A percentile compares a stretch with the other conserved stretches of the same genome.
These are phyloP conservation scores for Solenopsis invicta DNA, from an alignment of 1,140 invertebrate genomes.

Conservation along the genomic window DNA sequence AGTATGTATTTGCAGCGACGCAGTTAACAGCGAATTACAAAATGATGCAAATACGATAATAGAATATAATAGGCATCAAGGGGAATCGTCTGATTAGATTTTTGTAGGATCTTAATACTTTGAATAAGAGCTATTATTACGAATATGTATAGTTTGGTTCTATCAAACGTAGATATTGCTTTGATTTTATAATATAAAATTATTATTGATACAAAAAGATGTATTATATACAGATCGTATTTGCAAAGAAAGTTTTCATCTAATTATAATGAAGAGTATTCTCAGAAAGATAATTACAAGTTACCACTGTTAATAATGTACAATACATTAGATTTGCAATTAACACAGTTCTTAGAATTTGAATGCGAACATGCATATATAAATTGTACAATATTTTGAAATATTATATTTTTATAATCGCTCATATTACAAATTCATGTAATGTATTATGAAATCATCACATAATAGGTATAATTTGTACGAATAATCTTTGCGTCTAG, in stretches of 20 bases:
- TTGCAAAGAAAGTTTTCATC: conserved; percentile 17
- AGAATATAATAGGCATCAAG: conserved; percentile 50
- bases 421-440: conserved; percentile 44
- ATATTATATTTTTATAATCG: conserved; percentile 78
- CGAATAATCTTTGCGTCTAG: not conserved
- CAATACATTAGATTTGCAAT: conserved; percentile 37
- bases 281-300: conserved; percentile 23
- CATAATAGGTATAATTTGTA: not conserved
- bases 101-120: not conserved
- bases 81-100: not conserved
- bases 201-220: conserved; percentile 13
- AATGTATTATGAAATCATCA: conserved; percentile 45
- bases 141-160: conserved; percentile 15
- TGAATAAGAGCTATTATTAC: conserved; percentile 33
- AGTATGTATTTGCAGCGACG: conserved; percentile 66
- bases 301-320: conserved; percentile 67
- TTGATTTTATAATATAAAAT: conserved; percentile 21
- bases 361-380: conserved; percentile 25
- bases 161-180: not conserved
- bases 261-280: conserved; percentile 26
- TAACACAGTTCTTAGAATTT: not conserved
- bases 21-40: conserved; percentile 66
- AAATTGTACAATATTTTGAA: conserved; percentile 62
- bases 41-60: conserved; percentile 60
- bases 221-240: conserved; percentile 42